A percentile compares a stretch with the other conserved stretches of the same genome.
Conservation (phyloP, 2,888 invertebrate genomes). For the Atethmia centrago region DNA sequence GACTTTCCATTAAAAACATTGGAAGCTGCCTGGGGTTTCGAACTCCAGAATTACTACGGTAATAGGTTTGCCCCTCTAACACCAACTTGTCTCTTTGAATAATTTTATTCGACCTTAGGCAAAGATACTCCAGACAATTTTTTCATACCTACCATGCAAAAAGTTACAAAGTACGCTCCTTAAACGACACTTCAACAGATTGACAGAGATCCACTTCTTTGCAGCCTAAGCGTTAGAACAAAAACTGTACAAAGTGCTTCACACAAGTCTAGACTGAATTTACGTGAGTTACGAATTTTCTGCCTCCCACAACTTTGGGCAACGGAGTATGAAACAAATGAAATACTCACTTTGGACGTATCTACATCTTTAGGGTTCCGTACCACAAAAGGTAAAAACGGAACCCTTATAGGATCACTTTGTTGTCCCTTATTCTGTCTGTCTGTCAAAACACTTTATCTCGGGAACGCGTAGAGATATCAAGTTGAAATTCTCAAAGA, state of each 20-base stretch:
- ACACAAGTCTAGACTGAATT: slow-evolving; percentile 50
- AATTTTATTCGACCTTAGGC: background rate
- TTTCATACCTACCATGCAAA: slow-evolving; percentile 15
- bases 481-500: no score
- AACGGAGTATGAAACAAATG: slow-evolving; percentile 30
- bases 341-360: background rate
- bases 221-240: slow-evolving; percentile 22
- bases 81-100: background rate
- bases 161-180: slow-evolving; percentile 13
- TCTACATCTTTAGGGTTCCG: no score
- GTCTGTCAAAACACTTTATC: no score
- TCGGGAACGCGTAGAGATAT: no score
- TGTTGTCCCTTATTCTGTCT: no score
- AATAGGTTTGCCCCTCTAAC: background rate
- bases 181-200: slow-evolving; percentile 25
- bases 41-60: background rate
- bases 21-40: no score
- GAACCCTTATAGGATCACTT: no score
- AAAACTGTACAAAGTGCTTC: slow-evolving; percentile 49
- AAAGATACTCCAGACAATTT: background rate
- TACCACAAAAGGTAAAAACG: no score
- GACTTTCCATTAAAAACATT: background rate
- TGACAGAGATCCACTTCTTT: slow-evolving; percentile 37
- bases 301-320: slow-evolving; percentile 13
- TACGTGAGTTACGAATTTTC: slow-evolving; percentile 42